Base-by-base conservation (phyloP, 1,140 invertebrate species). In the Drosophila repletoides region DNA sequence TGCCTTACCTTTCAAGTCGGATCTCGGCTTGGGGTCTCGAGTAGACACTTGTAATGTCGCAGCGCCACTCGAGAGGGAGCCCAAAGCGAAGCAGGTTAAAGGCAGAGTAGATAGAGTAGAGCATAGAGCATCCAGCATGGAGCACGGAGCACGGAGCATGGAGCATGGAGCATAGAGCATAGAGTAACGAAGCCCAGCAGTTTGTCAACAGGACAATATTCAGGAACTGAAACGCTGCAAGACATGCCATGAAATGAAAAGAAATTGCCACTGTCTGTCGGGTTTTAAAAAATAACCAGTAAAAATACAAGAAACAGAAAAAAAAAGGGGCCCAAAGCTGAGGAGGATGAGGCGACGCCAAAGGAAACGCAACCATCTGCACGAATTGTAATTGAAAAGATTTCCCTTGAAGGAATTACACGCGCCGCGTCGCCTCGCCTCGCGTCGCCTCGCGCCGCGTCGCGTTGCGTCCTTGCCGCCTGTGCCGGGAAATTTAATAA, bases 331-430 rank as follows among this genome's bases (percentile, higher is more conserved):
- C 41, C 5, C 38, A 10, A 46, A 29, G 28, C 7, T 5, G n/a
- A 7, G 9, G 19, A 7, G 14, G 9, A 26, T 6, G 14, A 43
- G 33, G 40, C 28, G 45, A 22, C 22, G 52, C n/a, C 72, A 38
- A 59, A 74, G 80, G 75, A 84, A 84, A 80, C 67, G 80, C 80
- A 86, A 74, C 80, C 79, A 84, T 84, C 80, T 84, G 80, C 80
- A 84, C 76, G 81, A 84, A 84, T 84, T 80, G 80, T 86, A 84
- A 84, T 84, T 84, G 80, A 84, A 84, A 84, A 84, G 80, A 84
- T 84, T 84, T 84, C 80, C 77, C 80, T 86, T 86, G 75, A 76
- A 80, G 80, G 72, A 84, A 84, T 84, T 79, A 79, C 79, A 77
- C 46, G 77, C 71, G 72, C 63, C 59, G 49, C 52, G 56, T 45